Conservation (phyloP, 2,113 vertebrate species). For the Megaceryle maxima region DNA sequence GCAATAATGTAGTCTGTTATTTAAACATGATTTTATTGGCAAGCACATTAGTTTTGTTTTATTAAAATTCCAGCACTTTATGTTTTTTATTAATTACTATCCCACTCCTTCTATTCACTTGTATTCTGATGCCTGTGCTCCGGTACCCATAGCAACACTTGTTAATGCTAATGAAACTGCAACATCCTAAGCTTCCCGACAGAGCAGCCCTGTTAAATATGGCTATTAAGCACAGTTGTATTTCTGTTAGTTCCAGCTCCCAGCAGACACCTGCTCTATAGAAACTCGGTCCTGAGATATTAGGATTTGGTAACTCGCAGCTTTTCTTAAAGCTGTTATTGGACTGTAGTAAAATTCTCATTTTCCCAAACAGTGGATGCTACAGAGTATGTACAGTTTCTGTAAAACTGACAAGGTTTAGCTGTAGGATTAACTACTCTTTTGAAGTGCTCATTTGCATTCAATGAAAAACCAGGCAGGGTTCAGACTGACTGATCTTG, state of each 20-base stretch:
- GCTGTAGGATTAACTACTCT: slow-evolving; percentile 33
- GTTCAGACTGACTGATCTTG: slow-evolving; percentile 39
- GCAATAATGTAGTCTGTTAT: neutral
- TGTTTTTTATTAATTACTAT: slow-evolving; percentile 66
- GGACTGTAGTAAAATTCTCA: neutral
- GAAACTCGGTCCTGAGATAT: slow-evolving; percentile 32
- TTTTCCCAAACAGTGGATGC: neutral
- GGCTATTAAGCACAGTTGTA: slow-evolving; percentile 68
- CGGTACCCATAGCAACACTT: slow-evolving; percentile 82
- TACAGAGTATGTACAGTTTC: neutral
- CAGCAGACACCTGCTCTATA: slow-evolving; percentile 57
- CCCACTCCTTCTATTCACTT: slow-evolving; percentile 59
- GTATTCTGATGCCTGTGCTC: slow-evolving; percentile 62
- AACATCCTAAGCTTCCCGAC: slow-evolving; percentile 73
- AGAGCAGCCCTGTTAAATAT: slow-evolving; percentile 76
- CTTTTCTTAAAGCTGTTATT: slow-evolving; percentile 50
- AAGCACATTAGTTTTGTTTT: slow-evolving; percentile 38
- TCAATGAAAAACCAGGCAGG: slow-evolving; percentile 25
- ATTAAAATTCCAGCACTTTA: slow-evolving; percentile 59
- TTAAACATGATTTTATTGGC: slow-evolving; percentile 40
- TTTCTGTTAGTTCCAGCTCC: slow-evolving; percentile 69
- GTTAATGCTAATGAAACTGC: slow-evolving; percentile 79
- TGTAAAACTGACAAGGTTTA: slow-evolving; percentile 42
- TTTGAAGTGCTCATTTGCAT: slow-evolving; percentile 61
- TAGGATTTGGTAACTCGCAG: slow-evolving; percentile 36